These are phyloP conservation scores for Semnopithecus entellus DNA, from an alignment of 2,113 vertebrate genomes.

Conservation along the genomic window DNA sequence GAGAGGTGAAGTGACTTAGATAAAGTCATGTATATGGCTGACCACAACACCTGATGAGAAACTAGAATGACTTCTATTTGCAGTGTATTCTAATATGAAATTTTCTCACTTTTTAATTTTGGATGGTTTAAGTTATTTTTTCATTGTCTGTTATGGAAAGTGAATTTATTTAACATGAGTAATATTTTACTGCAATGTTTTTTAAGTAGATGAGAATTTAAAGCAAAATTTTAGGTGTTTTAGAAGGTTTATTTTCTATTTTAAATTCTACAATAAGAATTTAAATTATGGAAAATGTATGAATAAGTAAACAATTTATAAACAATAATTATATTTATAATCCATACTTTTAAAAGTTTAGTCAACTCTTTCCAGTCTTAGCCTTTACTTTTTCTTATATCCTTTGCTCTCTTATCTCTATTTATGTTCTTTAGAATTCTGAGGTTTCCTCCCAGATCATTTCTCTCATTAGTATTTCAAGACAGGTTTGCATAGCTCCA, in stretches of 20 bases:
- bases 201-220: not conserved
- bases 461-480: not conserved
- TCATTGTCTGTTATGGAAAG: not conserved
- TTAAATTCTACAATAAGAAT: not conserved
- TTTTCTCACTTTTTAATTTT: not conserved
- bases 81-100: not conserved
- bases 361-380: not conserved
- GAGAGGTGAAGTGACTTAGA: not conserved
- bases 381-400: not conserved
- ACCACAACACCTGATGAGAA: not conserved
- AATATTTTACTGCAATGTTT: not conserved
- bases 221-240: not conserved
- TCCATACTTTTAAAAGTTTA: not conserved
- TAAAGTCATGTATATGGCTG: not conserved
- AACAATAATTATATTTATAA: not conserved
- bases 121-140: not conserved
- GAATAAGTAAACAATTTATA: not conserved
- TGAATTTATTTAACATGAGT: not conserved
- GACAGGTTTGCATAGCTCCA: not conserved
- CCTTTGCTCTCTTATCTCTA: not conserved
- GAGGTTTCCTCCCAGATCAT: not conserved
- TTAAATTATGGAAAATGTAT: not conserved
- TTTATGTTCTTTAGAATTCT: slow-evolving; percentile 13
- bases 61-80: not conserved
- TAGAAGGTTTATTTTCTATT: not conserved